A percentile compares a stretch with the other conserved stretches of the same genome.
phyloP scores from a whole-genome alignment of 2,113 vertebrate genomes.

The Passer domesticus region DNA sequence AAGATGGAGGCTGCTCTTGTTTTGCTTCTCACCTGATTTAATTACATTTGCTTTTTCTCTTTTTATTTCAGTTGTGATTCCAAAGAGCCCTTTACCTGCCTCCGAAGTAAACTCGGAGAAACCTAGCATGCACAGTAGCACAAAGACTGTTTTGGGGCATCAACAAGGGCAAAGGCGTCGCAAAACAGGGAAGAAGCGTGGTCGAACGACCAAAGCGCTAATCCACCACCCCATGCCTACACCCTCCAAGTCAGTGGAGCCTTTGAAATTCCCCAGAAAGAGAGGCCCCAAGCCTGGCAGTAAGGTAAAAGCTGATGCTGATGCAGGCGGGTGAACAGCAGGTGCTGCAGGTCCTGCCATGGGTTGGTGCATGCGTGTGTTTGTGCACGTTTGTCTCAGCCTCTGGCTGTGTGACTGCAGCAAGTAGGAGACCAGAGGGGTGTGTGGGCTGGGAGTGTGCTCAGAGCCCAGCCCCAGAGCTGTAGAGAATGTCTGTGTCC shows the following conservation, averaged over 20 bases:
- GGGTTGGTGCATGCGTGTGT: constrained; percentile 38
- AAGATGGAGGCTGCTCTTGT: constrained; percentile 48
- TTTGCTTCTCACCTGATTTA: constrained; percentile 33
- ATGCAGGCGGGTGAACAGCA: constrained; percentile 55
- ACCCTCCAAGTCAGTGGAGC: constrained; percentile 82
- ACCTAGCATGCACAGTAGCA: constrained; percentile 79
- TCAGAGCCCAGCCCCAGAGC: constrained; percentile 18
- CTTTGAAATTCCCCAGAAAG: constrained; percentile 95
- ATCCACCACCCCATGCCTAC: constrained; percentile 77
- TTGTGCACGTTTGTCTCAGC: constrained; percentile 49
- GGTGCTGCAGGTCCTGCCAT: constrained; percentile 39
- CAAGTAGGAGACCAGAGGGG: constrained; percentile 17
- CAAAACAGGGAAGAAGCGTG: constrained; percentile 92
- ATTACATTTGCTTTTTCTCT: constrained; percentile 51
- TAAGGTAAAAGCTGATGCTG: constrained; percentile 84
- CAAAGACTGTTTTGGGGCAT: constrained; percentile 78
- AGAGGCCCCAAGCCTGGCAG: constrained; percentile 96
- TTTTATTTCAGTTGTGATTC: constrained; percentile 86
- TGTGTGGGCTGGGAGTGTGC: neutral
- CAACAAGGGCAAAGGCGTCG: constrained; percentile 86
- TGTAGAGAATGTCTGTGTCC: constrained; percentile 43
- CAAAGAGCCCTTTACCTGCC: constrained; percentile 84
- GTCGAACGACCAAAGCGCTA: constrained; percentile 83
- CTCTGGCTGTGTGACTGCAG: constrained; percentile 55
- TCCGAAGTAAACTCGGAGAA: constrained; percentile 87